These are phyloP conservation scores for Patella caerulea DNA, from an alignment of 2,888 invertebrate genomes.

Conservation along the genomic window DNA sequence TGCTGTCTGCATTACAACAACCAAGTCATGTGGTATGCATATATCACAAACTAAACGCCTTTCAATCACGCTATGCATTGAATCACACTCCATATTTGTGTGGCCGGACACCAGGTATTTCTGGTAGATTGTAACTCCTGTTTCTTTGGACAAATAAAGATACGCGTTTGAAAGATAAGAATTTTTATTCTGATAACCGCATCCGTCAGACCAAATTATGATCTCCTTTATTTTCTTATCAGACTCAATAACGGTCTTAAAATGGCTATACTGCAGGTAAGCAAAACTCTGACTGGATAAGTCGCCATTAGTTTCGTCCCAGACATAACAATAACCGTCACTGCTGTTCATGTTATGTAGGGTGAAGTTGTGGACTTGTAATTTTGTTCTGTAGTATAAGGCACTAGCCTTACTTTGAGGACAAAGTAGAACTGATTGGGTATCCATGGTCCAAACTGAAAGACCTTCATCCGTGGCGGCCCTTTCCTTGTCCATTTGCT, in stretches of 20 bases:
- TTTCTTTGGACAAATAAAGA: not conserved
- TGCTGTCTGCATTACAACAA: not conserved
- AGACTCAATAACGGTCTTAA: slow-evolving; percentile 3
- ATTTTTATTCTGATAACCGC: not conserved
- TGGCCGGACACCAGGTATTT: slow-evolving; percentile 7
- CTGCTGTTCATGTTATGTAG: not conserved
- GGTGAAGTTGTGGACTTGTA: not conserved
- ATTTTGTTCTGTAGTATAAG: not conserved
- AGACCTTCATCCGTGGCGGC: not conserved
- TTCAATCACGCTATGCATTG: not conserved
- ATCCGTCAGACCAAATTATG: not conserved
- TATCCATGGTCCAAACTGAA: not conserved
- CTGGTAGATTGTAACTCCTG: not conserved
- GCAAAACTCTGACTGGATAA: not conserved
- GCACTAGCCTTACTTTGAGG: slow-evolving; percentile 1
- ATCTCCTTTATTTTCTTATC: slow-evolving; percentile 2
- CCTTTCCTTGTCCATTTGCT: not conserved
- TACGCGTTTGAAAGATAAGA: not conserved
- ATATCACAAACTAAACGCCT: not conserved
- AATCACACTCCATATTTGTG: not conserved
- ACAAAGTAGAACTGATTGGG: not conserved
- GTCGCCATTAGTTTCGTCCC: not conserved
- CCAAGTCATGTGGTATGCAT: not conserved
- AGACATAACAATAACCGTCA: not conserved
- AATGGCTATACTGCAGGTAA: not conserved